A percentile compares a stretch with the other conserved stretches of the same genome.
These are phyloP conservation scores for Proteles cristata DNA, from an alignment of 2,113 vertebrate species.

Conservation along the genomic window DNA sequence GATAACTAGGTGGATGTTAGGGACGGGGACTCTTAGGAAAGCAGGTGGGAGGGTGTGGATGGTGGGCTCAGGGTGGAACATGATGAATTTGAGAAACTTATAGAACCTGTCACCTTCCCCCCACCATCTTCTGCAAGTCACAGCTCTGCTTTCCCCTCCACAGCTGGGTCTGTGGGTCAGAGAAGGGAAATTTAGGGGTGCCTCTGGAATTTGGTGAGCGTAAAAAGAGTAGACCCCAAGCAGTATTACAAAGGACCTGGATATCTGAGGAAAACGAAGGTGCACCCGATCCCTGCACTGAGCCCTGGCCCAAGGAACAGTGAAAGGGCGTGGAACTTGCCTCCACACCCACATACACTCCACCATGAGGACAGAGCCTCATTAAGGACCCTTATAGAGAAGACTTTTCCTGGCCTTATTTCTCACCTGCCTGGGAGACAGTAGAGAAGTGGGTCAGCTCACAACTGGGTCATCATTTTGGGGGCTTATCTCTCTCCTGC, in stretches of 20 bases:
- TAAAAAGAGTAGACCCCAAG: not conserved
- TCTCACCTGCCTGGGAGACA: not conserved
- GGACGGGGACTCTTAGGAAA: not conserved
- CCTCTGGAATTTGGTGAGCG: not conserved
- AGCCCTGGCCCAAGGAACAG: not conserved
- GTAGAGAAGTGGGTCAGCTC: not conserved
- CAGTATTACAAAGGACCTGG: not conserved
- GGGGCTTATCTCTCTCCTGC: not conserved
- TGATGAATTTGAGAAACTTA: not conserved
- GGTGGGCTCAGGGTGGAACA: not conserved
- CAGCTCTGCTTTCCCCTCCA: not conserved
- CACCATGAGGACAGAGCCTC: not conserved
- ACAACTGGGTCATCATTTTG: not conserved
- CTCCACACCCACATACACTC: not conserved
- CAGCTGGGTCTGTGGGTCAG: not conserved
- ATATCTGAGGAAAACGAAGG: not conserved
- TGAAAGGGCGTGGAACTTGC: not conserved
- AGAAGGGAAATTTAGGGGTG: not conserved
- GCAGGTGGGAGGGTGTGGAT: not conserved
- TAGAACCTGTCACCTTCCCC: not conserved
- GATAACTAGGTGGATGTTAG: not conserved
- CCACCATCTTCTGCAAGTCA: not conserved
- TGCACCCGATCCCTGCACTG: fast-evolving
- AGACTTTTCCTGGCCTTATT: not conserved
- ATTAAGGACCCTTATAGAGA: not conserved